Conservation (phyloP, 1,140 invertebrate genomes). For the Drosophila pallidifrons region DNA sequence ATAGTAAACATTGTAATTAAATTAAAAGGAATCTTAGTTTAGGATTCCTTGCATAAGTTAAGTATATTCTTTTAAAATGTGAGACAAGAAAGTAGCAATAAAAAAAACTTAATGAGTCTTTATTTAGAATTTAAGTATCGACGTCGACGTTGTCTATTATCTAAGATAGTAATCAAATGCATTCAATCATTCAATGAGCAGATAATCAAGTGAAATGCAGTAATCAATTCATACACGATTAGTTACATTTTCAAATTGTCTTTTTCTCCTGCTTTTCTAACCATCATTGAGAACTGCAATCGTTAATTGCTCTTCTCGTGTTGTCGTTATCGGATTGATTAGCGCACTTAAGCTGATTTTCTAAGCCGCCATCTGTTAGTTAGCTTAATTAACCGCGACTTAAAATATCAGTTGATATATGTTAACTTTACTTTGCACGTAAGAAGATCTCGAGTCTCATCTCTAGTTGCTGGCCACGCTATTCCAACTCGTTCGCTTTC, state of each 20-base stretch:
- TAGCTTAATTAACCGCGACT: conserved; percentile 23
- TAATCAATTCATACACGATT: background rate
- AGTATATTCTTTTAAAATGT: too few species aligned
- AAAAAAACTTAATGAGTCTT: too few species aligned
- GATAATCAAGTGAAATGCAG: too few species aligned
- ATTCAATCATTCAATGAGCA: too few species aligned
- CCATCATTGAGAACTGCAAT: background rate
- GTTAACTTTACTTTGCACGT: background rate
- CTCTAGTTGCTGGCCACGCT: conserved; percentile 15
- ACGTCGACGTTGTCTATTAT: too few species aligned
- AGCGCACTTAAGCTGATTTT: conserved; percentile 12
- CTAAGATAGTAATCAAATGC: too few species aligned
- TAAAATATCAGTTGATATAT: conserved; percentile 18
- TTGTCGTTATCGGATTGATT: conserved; percentile 1
- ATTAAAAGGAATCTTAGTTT: too few species aligned
- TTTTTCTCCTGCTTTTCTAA: background rate
- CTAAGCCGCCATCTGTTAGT: background rate
- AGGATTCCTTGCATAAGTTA: too few species aligned
- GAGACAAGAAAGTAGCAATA: too few species aligned
- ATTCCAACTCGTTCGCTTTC: conserved; percentile 20
- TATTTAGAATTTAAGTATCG: too few species aligned
- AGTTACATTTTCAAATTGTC: background rate
- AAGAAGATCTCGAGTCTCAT: conserved; percentile 27
- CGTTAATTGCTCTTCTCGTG: background rate
- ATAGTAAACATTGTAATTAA: too few species aligned